Evolutionary conservation across 2,888 invertebrate genomes (phyloP), one percentile per base, ranked within the genome.

Genomic region (Aspidiotus destructor): DNA sequence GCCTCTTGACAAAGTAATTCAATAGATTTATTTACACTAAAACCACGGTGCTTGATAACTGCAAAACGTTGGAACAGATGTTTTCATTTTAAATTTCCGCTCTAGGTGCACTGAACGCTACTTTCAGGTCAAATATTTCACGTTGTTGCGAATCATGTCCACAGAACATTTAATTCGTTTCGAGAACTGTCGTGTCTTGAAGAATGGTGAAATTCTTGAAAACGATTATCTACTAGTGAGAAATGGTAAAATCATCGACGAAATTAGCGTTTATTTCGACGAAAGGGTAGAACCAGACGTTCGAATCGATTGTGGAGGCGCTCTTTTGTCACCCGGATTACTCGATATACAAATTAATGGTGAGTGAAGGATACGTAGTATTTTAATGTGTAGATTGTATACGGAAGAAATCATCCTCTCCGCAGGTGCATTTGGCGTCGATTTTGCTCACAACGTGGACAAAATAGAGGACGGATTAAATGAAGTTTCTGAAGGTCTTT

Each of bases 341-440:
- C 96, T 99, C 76, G 99, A 99, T 78, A 80, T 96, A 62, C 99
- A 99, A 81, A 90, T 98, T 72, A 99, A 99, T 81, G 99, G 99
- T 95, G 81, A 80, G 79, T 77, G 71, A 28, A 28, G 28, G 28
- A 28, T 28, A 5, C 28, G 28, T 28, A 28, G 28, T 28, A 28
- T 28, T 28, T 28, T 28, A 28, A 28, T 5, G 28, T 5, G 28
- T 28, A 28, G 5, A 3, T 28, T 28, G 28, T 28, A 3, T 28
- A 28, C 5, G 28, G 28, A 28, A 28, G 28, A 28, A 28, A 28
- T 28, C 28, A 28, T 28, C 64, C 52, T 68, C n/a, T 70, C 75
- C 77, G 65, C 74, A 95, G 95, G 96, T 77, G 95, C 92, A 42
- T 94, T 88, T 81, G 96, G 96, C 16, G 83, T 89, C 70, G 96